Conservation (phyloP, 2,113 vertebrate species). For the Chrysemys picta region DNA sequence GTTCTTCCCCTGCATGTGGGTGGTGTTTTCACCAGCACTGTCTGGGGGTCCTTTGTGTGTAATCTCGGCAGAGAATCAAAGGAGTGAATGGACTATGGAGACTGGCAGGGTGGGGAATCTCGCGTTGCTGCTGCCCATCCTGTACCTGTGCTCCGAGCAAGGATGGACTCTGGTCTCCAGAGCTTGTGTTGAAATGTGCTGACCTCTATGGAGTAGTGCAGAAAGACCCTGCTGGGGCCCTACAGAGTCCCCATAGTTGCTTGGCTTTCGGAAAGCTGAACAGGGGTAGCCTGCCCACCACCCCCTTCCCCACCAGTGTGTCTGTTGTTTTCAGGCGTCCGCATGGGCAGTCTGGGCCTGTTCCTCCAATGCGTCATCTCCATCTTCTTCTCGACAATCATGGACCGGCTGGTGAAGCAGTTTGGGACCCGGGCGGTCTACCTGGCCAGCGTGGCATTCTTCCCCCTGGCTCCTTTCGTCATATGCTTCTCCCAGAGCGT, state of each 20-base stretch:
- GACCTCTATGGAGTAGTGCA: accelerated
- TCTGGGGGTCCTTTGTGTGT: not conserved
- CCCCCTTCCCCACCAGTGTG: not conserved
- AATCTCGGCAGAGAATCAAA: not conserved
- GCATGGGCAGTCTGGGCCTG: slow-evolving; percentile 89
- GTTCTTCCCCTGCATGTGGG: not conserved
- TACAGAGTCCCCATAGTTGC: accelerated
- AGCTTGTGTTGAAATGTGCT: not conserved
- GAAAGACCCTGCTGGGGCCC: not conserved
- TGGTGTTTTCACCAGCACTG: not conserved
- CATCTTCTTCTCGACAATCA: slow-evolving; percentile 85
- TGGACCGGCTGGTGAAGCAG: slow-evolving; percentile 85
- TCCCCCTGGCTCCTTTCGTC: slow-evolving; percentile 79
- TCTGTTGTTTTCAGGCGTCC: slow-evolving; percentile 78
- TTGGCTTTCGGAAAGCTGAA: accelerated
- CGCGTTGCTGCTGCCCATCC: too few species aligned
- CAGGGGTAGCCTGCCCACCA: not conserved
- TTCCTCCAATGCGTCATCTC: slow-evolving; percentile 89
- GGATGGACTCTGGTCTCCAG: not conserved
- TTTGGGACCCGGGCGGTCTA: slow-evolving; percentile 83
- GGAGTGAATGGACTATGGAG: not conserved
- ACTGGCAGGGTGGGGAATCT: not conserved
- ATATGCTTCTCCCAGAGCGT: slow-evolving; percentile 86
- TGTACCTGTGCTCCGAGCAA: not conserved
- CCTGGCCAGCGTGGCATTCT: slow-evolving; percentile 83